Conservation (phyloP, 1,140 invertebrate species). For the Trichonephila clavipes region DNA sequence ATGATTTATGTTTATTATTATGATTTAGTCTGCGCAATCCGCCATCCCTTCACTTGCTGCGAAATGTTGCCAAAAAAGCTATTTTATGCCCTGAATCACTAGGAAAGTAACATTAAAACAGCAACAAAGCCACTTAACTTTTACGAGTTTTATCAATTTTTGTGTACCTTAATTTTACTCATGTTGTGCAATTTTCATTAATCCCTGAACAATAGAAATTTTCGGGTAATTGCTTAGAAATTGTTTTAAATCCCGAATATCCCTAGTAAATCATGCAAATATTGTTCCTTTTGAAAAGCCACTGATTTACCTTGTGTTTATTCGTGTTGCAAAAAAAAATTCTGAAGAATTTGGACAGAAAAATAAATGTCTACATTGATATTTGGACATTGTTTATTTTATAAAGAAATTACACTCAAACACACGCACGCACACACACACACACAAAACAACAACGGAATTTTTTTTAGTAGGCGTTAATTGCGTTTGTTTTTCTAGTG, state of each 20-base stretch:
- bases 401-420: neutral
- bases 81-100: slow-evolving; percentile 66
- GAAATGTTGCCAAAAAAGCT: neutral
- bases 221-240: neutral
- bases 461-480: neutral
- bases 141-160: slow-evolving; percentile 39
- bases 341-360: neutral
- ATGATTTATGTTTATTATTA: slow-evolving; percentile 59
- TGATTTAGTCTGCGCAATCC: neutral
- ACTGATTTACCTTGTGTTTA: neutral
- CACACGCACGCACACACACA: too few species aligned
- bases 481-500: neutral
- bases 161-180: neutral
- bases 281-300: neutral
- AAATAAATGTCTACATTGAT: neutral
- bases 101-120: slow-evolving; percentile 14
- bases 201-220: slow-evolving; percentile 36
- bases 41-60: neutral
- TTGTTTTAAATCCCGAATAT: slow-evolving; percentile 19
- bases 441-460: neutral
- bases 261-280: neutral
- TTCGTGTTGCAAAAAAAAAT: neutral
- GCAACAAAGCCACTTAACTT: neutral
- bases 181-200: slow-evolving; percentile 52
- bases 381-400: slow-evolving; percentile 7